Evolutionary conservation across 23 tunicate species (phyloP).

Genomic region (Halocynthia roretzi): DNA sequence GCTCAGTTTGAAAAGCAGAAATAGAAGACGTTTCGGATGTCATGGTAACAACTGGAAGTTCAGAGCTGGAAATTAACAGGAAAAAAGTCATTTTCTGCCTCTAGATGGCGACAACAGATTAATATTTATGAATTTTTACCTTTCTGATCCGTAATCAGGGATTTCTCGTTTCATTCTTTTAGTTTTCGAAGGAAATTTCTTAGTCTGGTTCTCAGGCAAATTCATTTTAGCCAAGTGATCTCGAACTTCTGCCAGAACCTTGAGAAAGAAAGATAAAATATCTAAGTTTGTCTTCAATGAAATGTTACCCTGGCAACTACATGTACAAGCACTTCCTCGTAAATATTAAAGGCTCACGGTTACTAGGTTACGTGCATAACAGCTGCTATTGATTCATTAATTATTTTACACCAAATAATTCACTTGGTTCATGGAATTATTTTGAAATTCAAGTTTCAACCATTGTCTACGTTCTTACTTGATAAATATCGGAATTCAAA

Average conservation of each 20-base stretch:
- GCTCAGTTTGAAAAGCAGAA: constrained; percentile 12
- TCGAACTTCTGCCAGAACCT: constrained; percentile 70
- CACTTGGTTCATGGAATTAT: no score
- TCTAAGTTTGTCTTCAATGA: no score
- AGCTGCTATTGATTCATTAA: no score
- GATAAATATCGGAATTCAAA: no score
- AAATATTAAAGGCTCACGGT: no score
- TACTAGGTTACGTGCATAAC: no score
- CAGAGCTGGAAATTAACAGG: constrained; percentile 17
- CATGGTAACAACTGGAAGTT: constrained; percentile 37
- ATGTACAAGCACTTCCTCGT: no score
- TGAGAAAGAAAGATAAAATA: not conserved
- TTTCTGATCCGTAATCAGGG: constrained; percentile 1
- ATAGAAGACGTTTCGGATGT: constrained; percentile 40
- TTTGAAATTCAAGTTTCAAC: no score
- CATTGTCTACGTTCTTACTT: no score
- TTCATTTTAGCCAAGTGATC: constrained; percentile 32
- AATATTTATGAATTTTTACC: not conserved
- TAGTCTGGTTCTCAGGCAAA: not conserved
- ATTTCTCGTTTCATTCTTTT: not conserved
- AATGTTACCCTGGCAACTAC: no score
- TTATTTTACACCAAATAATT: no score
- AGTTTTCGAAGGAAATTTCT: constrained; percentile 1
- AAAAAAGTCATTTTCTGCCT: not conserved
- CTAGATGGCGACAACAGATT: no score